Percentiles rank a stretch among this genome's conserved stretches.
Evolutionary conservation across 2,797 vertebrate species (phyloP).

Genomic region (Pangasius macronema): DNA sequence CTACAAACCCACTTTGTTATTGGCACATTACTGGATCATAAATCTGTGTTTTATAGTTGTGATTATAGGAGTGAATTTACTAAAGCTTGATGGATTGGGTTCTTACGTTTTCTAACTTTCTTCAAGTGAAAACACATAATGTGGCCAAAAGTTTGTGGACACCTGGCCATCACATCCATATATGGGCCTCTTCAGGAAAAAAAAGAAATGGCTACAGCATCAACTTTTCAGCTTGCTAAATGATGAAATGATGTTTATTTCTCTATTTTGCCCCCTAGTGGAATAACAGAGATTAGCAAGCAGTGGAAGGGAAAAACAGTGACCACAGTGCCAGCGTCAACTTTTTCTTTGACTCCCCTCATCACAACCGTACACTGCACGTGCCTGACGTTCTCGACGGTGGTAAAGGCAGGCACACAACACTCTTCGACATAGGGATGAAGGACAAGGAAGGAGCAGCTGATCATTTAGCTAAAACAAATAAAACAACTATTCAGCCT

Average conservation of each 20-base stretch:
- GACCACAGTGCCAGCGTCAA: too few relatives aligned
- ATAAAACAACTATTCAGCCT: neutral
- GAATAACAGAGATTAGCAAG: neutral
- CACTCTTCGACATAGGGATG: neutral
- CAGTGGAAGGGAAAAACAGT: neutral
- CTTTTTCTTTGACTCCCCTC: neutral
- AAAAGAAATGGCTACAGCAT: neutral
- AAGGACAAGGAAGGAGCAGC: neutral
- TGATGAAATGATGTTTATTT: neutral
- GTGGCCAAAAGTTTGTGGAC: neutral
- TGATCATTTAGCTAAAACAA: neutral
- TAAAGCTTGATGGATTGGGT: too few relatives aligned
- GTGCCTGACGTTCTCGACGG: neutral
- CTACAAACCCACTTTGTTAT: neutral
- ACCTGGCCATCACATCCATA: neutral
- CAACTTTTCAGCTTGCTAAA: neutral
- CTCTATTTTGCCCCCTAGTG: slow-evolving; percentile 6
- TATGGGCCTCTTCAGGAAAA: neutral
- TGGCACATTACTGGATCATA: neutral
- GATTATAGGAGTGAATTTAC: too few relatives aligned
- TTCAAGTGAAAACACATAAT: neutral
- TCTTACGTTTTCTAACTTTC: too few relatives aligned
- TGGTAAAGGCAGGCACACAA: neutral
- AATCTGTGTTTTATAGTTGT: neutral
- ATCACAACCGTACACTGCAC: neutral